Conservation (phyloP, 2,888 invertebrate species). For the Apodemia hepburni region DNA sequence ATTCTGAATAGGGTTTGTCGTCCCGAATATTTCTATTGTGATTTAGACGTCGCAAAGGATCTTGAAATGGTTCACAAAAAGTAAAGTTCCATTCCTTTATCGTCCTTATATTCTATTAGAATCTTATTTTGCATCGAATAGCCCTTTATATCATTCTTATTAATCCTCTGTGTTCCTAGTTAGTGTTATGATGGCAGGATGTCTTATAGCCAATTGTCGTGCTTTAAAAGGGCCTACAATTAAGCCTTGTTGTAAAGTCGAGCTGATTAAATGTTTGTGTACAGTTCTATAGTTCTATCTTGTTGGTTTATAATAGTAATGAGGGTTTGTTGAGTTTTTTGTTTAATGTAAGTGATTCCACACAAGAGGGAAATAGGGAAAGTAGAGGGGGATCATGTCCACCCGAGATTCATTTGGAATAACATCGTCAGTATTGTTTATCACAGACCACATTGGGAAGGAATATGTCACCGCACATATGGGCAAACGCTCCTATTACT, state of each 20-base stretch:
- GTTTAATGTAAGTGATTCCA: too few species aligned
- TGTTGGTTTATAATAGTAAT: too few species aligned
- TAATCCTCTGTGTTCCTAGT: constrained; percentile 3
- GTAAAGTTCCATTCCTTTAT: constrained; percentile 5
- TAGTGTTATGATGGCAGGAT: constrained; percentile 2
- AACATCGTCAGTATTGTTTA: too few species aligned
- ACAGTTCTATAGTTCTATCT: too few species aligned
- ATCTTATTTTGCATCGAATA: constrained; percentile 6
- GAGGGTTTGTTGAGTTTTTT: too few species aligned
- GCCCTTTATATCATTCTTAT: constrained; percentile 4
- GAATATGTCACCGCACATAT: too few species aligned
- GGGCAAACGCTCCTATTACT: too few species aligned
- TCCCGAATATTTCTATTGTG: constrained; percentile 6
- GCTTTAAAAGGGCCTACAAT: constrained; percentile 1
- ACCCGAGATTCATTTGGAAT: too few species aligned
- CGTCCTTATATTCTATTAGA: background rate
- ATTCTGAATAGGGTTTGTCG: background rate
- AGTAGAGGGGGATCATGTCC: too few species aligned
- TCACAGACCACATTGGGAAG: too few species aligned
- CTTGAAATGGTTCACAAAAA: background rate
- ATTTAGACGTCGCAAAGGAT: constrained; percentile 1
- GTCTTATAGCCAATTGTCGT: constrained; percentile 9
- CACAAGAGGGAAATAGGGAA: too few species aligned
- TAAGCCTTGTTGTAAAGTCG: background rate
- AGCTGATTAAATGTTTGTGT: background rate